Conservation (phyloP, 2,113 vertebrate species). For the Donacobius atricapilla region DNA sequence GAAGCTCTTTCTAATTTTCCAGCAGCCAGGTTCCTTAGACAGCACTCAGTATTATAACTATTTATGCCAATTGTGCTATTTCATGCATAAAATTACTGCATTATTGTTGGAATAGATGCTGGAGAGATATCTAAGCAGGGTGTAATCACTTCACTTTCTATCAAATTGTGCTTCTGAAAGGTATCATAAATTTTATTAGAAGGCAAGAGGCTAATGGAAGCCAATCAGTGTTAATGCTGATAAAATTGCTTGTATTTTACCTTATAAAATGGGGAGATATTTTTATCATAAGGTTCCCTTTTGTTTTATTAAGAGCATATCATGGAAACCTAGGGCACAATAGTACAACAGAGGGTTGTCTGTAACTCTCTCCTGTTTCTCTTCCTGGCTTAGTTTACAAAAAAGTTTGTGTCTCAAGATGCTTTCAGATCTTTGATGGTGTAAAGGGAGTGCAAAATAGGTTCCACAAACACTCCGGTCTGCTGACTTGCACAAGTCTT, state of each 20-base stretch:
- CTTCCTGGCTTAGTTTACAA: background rate
- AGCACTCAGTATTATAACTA: conserved; percentile 83
- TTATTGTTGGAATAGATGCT: conserved; percentile 82
- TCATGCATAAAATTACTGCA: conserved; percentile 86
- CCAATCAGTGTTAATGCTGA: conserved; percentile 81
- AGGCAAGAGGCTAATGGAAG: conserved; percentile 84
- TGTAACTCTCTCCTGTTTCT: background rate
- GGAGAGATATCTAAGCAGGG: conserved; percentile 83
- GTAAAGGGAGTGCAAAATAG: conserved; percentile 26
- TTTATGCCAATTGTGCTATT: conserved; percentile 85
- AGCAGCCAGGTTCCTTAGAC: conserved; percentile 80
- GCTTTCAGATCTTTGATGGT: background rate
- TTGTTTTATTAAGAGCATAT: conserved; percentile 74
- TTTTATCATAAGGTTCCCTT: conserved; percentile 66
- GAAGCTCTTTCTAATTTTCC: conserved; percentile 81
- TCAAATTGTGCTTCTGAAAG: conserved; percentile 84
- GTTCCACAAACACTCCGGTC: background rate
- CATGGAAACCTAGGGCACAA: conserved; percentile 43
- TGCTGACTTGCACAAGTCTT: conserved; percentile 16
- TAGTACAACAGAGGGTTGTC: conserved; percentile 23
- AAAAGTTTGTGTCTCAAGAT: background rate
- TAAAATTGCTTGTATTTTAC: conserved; percentile 83
- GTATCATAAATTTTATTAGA: conserved; percentile 86
- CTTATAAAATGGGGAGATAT: conserved; percentile 73
- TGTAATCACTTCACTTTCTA: conserved; percentile 84